These are phyloP conservation scores for Ptychadena robeensis DNA, from an alignment of 2,797 vertebrate species.

Conservation along the genomic window DNA sequence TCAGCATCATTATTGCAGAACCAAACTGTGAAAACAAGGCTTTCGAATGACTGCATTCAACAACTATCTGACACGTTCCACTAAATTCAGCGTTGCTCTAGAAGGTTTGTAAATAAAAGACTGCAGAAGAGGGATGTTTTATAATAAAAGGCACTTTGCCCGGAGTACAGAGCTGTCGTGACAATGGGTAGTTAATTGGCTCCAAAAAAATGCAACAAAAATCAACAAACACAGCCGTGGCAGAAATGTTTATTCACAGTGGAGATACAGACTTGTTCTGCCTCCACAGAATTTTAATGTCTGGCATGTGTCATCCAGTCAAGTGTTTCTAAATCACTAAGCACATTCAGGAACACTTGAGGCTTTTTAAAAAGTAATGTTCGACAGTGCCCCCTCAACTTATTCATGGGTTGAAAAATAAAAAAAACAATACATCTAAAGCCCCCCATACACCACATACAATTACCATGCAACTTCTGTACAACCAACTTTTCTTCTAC, in stretches of 20 bases:
- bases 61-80: constrained; percentile 35
- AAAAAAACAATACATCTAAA: no score
- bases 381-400: no score
- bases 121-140: constrained; percentile 8
- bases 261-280: constrained; percentile 16
- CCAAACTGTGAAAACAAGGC: constrained; percentile 51
- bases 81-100: constrained; percentile 19
- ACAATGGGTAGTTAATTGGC: constrained; percentile 42
- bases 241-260: constrained; percentile 39
- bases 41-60: constrained; percentile 32
- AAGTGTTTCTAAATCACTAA: neutral
- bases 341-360: neutral
- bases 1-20: constrained; percentile 48
- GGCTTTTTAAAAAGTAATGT: neutral
- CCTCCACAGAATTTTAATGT: constrained; percentile 29
- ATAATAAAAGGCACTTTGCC: constrained; percentile 10
- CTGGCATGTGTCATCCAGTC: constrained; percentile 22
- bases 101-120: constrained; percentile 45
- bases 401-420: no score
- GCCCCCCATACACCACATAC: no score
- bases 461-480: no score
- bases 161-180: constrained; percentile 17
- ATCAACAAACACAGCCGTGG: constrained; percentile 42
- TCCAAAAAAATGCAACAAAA: constrained; percentile 24
- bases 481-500: no score